Conservation (phyloP, 2,888 invertebrate genomes). For the Carcina quercana region DNA sequence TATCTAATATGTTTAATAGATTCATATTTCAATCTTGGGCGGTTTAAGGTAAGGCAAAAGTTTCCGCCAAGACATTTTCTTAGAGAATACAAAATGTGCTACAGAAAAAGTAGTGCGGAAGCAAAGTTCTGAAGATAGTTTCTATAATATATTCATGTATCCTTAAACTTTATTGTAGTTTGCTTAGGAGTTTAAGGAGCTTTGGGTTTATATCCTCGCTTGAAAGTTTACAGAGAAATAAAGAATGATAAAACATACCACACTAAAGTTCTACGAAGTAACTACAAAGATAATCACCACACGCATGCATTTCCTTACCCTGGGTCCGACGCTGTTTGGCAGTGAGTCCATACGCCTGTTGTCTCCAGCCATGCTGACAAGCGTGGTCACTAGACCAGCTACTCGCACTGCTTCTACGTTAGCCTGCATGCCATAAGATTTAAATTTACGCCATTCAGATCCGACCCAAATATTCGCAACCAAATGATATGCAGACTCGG, state of each 20-base stretch:
- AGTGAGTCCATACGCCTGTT: slow-evolving; percentile 66
- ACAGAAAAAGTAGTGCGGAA: not conserved
- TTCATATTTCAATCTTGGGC: too few species aligned
- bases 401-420: slow-evolving; percentile 89
- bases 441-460: slow-evolving; percentile 42
- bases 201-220: too few species aligned
- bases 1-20: too few species aligned
- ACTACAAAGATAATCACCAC: slow-evolving; percentile 8
- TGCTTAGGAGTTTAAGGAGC: too few species aligned
- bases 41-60: too few species aligned
- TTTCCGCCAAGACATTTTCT: not conserved
- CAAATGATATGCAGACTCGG: not conserved
- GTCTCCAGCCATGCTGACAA: slow-evolving; percentile 87
- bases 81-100: not conserved
- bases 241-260: not conserved
- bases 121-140: not conserved
- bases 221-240: slow-evolving; percentile 1
- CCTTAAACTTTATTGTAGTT: too few species aligned
- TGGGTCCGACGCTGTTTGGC: slow-evolving; percentile 70
- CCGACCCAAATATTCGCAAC: not conserved
- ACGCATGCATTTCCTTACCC: slow-evolving; percentile 52
- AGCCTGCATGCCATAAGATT: slow-evolving; percentile 76
- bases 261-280: slow-evolving; percentile 13
- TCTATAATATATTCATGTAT: too few species aligned
- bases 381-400: slow-evolving; percentile 86